Conservation (phyloP, 1,140 invertebrate species). For the Stegodyphus dumicola region DNA sequence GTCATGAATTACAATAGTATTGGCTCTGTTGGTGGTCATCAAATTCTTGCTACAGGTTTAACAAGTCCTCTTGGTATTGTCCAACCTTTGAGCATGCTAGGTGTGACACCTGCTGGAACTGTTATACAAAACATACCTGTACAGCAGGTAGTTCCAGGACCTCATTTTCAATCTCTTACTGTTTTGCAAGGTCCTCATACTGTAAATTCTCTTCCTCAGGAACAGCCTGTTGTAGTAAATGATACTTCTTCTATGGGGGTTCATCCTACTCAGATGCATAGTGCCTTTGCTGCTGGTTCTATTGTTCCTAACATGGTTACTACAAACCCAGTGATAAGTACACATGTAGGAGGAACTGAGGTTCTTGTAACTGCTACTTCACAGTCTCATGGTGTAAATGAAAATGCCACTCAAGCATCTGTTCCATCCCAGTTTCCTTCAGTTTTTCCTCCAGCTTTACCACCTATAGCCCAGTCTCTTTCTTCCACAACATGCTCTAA, state of each 20-base stretch:
- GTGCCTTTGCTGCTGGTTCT: slow-evolving; percentile 62
- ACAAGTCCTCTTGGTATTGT: slow-evolving; percentile 57
- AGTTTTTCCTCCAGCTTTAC: slow-evolving; percentile 40
- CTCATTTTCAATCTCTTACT: slow-evolving; percentile 57
- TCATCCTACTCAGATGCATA: slow-evolving; percentile 59
- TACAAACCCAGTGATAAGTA: slow-evolving; percentile 53
- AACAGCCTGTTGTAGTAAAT: slow-evolving; percentile 60
- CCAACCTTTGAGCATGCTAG: slow-evolving; percentile 59
- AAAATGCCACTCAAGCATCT: slow-evolving; percentile 13
- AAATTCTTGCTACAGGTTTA: slow-evolving; percentile 53
- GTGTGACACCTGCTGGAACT: slow-evolving; percentile 50
- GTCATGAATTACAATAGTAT: slow-evolving; percentile 59
- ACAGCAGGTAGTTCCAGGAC: slow-evolving; percentile 56
- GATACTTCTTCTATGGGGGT: slow-evolving; percentile 53
- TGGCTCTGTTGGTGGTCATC: slow-evolving; percentile 46
- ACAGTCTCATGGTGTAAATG: slow-evolving; percentile 37
- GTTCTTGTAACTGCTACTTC: slow-evolving; percentile 36
- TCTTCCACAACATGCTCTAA: slow-evolving; percentile 34
- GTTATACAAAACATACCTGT: slow-evolving; percentile 61
- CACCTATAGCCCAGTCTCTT: slow-evolving; percentile 49
- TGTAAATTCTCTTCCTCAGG: slow-evolving; percentile 54
- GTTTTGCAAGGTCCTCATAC: slow-evolving; percentile 53
- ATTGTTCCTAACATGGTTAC: slow-evolving; percentile 61
- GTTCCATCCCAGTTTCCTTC: slow-evolving; percentile 30
- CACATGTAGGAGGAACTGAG: slow-evolving; percentile 51